Evolutionary conservation across 2,888 invertebrate genomes (phyloP).

Genomic region (Noctuana brunneofusca): DNA sequence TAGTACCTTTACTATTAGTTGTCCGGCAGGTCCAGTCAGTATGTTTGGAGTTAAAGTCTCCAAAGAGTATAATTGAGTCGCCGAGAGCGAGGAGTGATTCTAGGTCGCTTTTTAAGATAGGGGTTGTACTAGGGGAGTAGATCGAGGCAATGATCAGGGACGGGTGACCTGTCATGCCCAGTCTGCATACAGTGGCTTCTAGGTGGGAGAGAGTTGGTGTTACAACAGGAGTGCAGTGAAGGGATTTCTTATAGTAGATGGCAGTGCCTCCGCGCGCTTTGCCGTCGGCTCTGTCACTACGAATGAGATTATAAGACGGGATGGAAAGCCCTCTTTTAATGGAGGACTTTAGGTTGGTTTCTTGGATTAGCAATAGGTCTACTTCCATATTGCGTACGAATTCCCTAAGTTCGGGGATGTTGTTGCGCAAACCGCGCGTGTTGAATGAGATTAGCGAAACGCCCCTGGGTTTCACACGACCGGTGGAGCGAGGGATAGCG

Average conservation of each 20-base stretch:
- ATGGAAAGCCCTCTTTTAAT: background rate
- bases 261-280: conserved; percentile 7
- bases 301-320: background rate
- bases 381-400: background rate
- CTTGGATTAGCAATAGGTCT: conserved; percentile 2
- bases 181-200: conserved; percentile 21
- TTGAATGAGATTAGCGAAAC: conserved; percentile 3
- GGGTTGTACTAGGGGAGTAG: background rate
- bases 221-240: background rate
- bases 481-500: background rate
- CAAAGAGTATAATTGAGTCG: conserved; percentile 2
- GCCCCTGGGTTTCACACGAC: background rate
- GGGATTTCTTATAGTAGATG: conserved; percentile 11
- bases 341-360: background rate
- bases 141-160: conserved; percentile 16
- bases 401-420: background rate
- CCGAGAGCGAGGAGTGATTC: background rate
- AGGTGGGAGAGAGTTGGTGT: background rate
- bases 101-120: background rate
- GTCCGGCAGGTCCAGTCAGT: background rate
- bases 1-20: background rate
- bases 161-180: conserved; percentile 16
- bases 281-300: conserved; percentile 1
- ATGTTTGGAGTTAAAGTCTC: conserved; percentile 18
- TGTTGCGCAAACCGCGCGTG: background rate